Evolutionary conservation across 2,113 vertebrate species (phyloP), one percentile per base, ranked within the genome.

Genomic region (Lichenostomus cassidix): DNA sequence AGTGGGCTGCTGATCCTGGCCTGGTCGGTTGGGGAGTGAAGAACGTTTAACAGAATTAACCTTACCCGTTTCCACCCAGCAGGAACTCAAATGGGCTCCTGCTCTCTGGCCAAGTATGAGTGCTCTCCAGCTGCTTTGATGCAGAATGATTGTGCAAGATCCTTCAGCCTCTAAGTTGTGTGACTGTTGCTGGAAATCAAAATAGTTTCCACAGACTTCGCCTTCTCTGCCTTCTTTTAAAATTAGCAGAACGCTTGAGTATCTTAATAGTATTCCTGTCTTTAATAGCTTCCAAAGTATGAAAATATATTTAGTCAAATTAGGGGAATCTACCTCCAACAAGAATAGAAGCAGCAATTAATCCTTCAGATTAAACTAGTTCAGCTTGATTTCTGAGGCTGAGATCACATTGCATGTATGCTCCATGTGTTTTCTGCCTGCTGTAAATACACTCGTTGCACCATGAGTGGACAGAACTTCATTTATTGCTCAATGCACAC

Each of bases 351-450:
- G 59, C 78, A 89, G 68, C 93, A 86, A 86, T 96, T 95, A 92
- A 92, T 88, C 60, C 56, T 58, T 90, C 19, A 84, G 65, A 85
- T 95, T 90, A 92, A 94, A 95, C 88, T 81, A 68, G 90, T 89
- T 88, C 52, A 69, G 44, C 92, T 94, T 93, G 88, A 81, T 90
- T 96, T 95, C 77, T 93, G 92, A 88, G 76, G 41, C 49, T 83
- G 92, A 82, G 95, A 81, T 95, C 55, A 13, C 35, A 21, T 17
- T 91, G 88, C n/a, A 10, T 11, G 3, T 56, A 4, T 28, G 63
- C 60, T 53, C 20, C 2, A 0, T 74, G 59, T 92, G 71, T 86
- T 86, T 86, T 92, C 63, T 92, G 82, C 71, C 56, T 86, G 62
- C 64, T 67, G 9, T 85, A 77, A 83, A 47, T 29, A 42, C 19